Evolutionary conservation across 2,888 invertebrate species (phyloP), one percentile per base, ranked within the genome.

Genomic region (Onchidella celtica): DNA sequence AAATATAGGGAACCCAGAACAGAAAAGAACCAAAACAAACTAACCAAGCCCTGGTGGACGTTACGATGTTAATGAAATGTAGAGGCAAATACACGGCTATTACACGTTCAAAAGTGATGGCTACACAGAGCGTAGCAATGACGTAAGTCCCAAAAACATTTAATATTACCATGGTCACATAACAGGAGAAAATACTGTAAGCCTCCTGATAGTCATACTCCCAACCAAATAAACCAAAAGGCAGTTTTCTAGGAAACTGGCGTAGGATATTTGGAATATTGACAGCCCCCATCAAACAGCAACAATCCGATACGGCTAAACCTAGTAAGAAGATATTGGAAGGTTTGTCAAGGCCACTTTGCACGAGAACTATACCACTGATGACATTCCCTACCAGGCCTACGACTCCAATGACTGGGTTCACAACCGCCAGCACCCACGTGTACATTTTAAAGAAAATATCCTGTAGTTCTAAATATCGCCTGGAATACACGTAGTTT

Each of bases 41-140:
- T 2, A 72, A 34, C 72, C 72, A 72, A 1, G 72, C 72, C 34
- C 72, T 55, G 3, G 21, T 32, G 21, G 72, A 57, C n/a, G 72
- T 72, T 1, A 72, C 21, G 32, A 72, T 72, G 21, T 2, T 72
- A 21, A n/a, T 57, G n/a, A n/a, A n/a, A n/a, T n/a, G n/a, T n/a
- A n/a, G n/a, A n/a, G n/a, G n/a, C n/a, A n/a, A n/a, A n/a, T 72
- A 72, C 14, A 72, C 72, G 2, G 72, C 72, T 6, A 72, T 2
- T 14, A 72, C n/a, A 11, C 72, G 72, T 32, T 72, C 72, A 11
- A 57, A 0, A 11, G 72, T 72, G 24, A 72, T 55, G 0, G 24
- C 55, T 4, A 24, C 34, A 21, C 72, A 72, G 9, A 72, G 14
- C 2, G 34, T 38, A 34, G 72, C 72, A 34, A 55, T 72, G 2